Evolutionary conservation across 2,113 vertebrate species (phyloP), one percentile per base, ranked within the genome.

Genomic region (Leuciscus idus): DNA sequence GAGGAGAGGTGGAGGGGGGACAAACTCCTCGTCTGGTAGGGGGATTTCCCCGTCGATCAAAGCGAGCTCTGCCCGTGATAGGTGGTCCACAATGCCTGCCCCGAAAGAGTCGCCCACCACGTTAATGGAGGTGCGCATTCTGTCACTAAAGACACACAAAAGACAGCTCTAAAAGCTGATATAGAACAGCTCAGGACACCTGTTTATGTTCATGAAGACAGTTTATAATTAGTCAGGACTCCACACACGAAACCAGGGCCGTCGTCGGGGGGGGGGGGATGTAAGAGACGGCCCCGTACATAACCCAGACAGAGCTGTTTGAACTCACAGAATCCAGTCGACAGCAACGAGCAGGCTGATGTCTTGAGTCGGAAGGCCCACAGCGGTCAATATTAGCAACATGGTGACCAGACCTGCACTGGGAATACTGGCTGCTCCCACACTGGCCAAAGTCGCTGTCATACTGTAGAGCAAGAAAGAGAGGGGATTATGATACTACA

Each of bases 291-390:
- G 10, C 61, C 36, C 36, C 17, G 0, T 23, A 68, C 26, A 13
- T 13, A 70, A 70, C 21, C 11, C 72, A 84, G 46, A 57, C n/a
- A 70, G 61, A 46, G 28, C 6, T 48, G 33, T 17, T 6, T 43
- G 10, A 28, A 95, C 96, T 96, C 93, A 96, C 96, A 96, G 92
- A 78, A 97, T 92, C 96, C 96, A 97, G 92, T 97, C 96, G 52
- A 97, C 96, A 12, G 96, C 96, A 23, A 97, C 95, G 77, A 97
- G 95, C 66, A 97, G 93, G 82, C 96, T 97, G 91, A 97, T 95
- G 90, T 97, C 96, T 90, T 96, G 95, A 1, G 96, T 96, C 0
- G 96, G 96, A 5, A 97, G 93, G 2, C 96, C 96, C 39, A 97
- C 96, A 0, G 96, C 95, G 0, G 96, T 96, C 84, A 97, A 91